Conservation (phyloP, 2,888 invertebrate genomes). For the Rhopalosiphum nymphaeae region DNA sequence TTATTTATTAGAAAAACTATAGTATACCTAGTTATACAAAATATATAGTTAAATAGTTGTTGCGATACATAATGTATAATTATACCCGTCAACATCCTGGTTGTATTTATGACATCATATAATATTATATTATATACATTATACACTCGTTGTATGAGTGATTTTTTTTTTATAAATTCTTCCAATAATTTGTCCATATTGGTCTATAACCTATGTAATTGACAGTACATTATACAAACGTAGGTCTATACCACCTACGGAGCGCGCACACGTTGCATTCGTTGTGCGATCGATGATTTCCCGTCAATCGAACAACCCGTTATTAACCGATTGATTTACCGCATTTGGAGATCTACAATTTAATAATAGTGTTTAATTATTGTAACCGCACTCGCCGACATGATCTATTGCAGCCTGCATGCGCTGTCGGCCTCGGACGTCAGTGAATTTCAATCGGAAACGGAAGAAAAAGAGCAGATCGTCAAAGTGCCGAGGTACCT, state of each 20-base stretch:
- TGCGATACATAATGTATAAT: not conserved
- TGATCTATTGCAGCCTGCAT: conserved; percentile 44
- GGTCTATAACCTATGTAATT: not conserved
- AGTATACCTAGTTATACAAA: not conserved
- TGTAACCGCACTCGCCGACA: conserved; percentile 30
- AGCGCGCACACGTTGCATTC: not conserved
- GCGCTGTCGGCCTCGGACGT: not conserved
- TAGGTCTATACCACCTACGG: conserved; percentile 43
- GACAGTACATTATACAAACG: too few relatives aligned
- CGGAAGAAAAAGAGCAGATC: not conserved
- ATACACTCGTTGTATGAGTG: not conserved
- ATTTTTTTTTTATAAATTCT: not conserved
- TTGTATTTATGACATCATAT: not conserved
- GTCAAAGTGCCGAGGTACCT: not conserved
- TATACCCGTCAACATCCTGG: not conserved
- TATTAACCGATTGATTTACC: conserved; percentile 62
- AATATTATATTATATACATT: not conserved
- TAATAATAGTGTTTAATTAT: conserved; percentile 51
- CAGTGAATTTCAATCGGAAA: conserved; percentile 20
- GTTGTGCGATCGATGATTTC: conserved; percentile 9
- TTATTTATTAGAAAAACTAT: not conserved
- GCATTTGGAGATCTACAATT: conserved; percentile 36
- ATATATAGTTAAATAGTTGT: not conserved
- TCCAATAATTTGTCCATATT: conserved; percentile 23
- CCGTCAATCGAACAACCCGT: conserved; percentile 39